A percentile compares a stretch with the other conserved stretches of the same genome.
Evolutionary conservation across 2,797 vertebrate genomes (phyloP).

Genomic region (Macropodus opercularis): DNA sequence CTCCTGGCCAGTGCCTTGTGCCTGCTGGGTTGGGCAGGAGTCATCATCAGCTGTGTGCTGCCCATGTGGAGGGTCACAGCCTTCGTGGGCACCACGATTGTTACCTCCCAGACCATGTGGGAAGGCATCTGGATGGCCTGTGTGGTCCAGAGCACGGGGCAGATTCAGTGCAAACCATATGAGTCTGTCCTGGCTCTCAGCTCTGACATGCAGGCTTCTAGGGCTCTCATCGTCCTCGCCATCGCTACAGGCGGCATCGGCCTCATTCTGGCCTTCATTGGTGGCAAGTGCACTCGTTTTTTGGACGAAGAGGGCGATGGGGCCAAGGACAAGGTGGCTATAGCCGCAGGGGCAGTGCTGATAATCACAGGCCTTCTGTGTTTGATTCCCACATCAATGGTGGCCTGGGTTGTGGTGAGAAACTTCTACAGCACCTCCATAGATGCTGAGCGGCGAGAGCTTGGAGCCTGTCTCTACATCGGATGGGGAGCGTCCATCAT

Average conservation of each 20-base stretch:
- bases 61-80: conserved; percentile 84
- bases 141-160: conserved; percentile 80
- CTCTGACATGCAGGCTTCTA: conserved; percentile 77
- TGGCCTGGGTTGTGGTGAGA: conserved; percentile 72
- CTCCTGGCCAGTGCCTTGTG: conserved; percentile 79
- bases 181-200: conserved; percentile 78
- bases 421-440: conserved; percentile 82
- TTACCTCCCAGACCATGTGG: conserved; percentile 80
- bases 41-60: conserved; percentile 74
- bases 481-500: conserved; percentile 90
- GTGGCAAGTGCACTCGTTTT: conserved; percentile 87
- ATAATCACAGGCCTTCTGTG: conserved; percentile 78
- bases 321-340: conserved; percentile 74
- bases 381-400: conserved; percentile 82
- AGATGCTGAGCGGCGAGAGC: conserved; percentile 86
- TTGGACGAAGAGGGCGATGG: conserved; percentile 61
- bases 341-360: conserved; percentile 75
- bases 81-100: conserved; percentile 81
- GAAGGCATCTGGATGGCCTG: conserved; percentile 87
- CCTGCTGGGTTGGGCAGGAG: conserved; percentile 78
- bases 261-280: conserved; percentile 82
- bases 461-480: conserved; percentile 90
- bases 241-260: conserved; percentile 67
- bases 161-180: conserved; percentile 81
- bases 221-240: conserved; percentile 75